phyloP scores from a whole-genome alignment of 2,113 vertebrate genomes.

The Galemys pyrenaicus region DNA sequence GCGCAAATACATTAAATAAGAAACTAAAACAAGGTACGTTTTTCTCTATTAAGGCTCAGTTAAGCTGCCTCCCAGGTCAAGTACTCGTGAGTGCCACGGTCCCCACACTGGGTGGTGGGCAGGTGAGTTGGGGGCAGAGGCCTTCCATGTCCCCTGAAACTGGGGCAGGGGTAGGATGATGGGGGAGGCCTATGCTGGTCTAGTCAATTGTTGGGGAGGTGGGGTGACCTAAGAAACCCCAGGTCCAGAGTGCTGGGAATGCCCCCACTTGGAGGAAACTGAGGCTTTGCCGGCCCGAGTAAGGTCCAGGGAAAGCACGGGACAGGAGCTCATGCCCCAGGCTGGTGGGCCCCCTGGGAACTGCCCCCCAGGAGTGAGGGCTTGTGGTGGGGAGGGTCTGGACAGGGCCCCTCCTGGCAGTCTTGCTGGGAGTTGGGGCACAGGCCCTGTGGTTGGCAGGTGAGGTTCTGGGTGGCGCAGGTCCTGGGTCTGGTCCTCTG shows the following conservation, averaged over 20 bases:
- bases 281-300: neutral
- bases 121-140: neutral
- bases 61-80: conserved; percentile 76
- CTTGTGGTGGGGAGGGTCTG: neutral
- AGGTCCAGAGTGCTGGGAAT: conserved; percentile 7
- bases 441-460: conserved; percentile 24
- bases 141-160: neutral
- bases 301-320: neutral
- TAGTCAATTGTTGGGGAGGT: conserved; percentile 11
- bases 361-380: neutral
- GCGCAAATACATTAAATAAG: conserved; percentile 56
- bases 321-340: neutral
- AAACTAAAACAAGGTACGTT: neutral
- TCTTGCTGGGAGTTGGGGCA: conserved; percentile 16
- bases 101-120: neutral
- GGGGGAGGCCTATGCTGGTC: conserved; percentile 65
- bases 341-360: conserved; percentile 45
- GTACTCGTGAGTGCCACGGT: neutral
- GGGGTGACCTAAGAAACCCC: neutral
- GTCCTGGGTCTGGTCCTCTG: neutral
- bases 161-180: neutral
- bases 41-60: conserved; percentile 81
- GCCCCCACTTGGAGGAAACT: neutral
- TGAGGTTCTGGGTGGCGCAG: neutral
- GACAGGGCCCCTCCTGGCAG: conserved; percentile 54